Conservation (phyloP, 2,797 vertebrate genomes). For the Sarcophilus harrisii region DNA sequence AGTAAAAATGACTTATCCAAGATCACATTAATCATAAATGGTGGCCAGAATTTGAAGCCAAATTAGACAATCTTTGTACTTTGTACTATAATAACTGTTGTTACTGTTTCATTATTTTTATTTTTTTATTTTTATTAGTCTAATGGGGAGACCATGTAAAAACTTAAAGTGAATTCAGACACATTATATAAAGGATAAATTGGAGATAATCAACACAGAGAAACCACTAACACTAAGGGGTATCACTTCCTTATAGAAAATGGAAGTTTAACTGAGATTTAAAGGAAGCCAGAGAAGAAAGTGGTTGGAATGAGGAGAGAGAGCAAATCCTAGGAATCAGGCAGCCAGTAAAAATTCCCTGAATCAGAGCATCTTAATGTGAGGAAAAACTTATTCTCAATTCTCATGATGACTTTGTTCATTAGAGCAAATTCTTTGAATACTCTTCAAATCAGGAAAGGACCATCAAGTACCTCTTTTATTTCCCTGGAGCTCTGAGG, state of each 20-base stretch:
- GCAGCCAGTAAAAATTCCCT: neutral
- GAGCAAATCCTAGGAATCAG: neutral
- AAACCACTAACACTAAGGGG: neutral
- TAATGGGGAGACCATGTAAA: neutral
- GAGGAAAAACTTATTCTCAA: neutral
- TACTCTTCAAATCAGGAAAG: neutral
- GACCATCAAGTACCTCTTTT: neutral
- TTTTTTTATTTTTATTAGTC: neutral
- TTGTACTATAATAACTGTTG: neutral
- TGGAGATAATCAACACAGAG: neutral
- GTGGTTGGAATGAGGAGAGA: neutral
- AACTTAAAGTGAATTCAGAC: neutral
- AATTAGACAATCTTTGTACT: neutral
- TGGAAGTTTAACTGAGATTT: neutral
- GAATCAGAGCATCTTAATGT: neutral
- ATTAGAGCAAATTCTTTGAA: neutral
- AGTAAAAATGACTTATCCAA: neutral
- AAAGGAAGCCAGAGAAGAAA: neutral
- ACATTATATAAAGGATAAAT: neutral
- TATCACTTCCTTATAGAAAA: neutral
- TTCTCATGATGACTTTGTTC: neutral
- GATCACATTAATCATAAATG: neutral
- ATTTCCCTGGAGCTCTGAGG: neutral
- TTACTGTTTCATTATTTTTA: too few species aligned
- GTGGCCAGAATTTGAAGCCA: neutral